phyloP scores from a whole-genome alignment of 2,113 vertebrate genomes.

The Halichoerus grypus region DNA sequence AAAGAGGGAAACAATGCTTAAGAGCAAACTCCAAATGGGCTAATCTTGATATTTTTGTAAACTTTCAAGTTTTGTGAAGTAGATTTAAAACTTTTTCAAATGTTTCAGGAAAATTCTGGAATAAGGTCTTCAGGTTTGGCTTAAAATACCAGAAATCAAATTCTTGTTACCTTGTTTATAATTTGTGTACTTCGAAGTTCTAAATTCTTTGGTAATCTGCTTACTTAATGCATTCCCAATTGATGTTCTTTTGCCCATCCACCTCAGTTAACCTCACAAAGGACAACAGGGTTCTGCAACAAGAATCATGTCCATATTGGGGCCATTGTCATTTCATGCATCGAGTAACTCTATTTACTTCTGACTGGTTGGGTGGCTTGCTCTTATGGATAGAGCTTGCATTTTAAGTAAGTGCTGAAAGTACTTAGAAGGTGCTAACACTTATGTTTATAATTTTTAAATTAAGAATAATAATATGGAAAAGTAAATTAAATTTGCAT shows the following conservation, averaged over 20 bases:
- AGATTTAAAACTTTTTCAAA: constrained; percentile 42
- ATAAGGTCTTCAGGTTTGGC: neutral
- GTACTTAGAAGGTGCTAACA: constrained; percentile 33
- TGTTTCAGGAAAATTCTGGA: constrained; percentile 37
- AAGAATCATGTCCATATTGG: neutral
- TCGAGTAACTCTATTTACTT: neutral
- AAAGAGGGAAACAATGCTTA: neutral
- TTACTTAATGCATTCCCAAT: neutral
- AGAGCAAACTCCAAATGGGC: neutral
- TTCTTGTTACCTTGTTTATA: constrained; percentile 13
- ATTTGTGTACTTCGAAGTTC: neutral
- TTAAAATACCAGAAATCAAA: constrained; percentile 52
- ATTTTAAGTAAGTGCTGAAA: constrained; percentile 50
- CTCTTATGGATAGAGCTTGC: neutral
- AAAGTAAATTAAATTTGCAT: constrained; percentile 72
- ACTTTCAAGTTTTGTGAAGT: constrained; percentile 30
- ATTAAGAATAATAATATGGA: constrained; percentile 66
- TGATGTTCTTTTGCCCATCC: neutral
- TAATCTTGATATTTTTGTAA: neutral
- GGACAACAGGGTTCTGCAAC: neutral
- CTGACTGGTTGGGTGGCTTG: neutral
- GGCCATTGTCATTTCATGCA: neutral
- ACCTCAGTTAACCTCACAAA: neutral
- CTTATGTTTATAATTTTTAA: constrained; percentile 68
- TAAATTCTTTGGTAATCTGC: constrained; percentile 15